Conservation (phyloP, 2,888 invertebrate species). For the Cabera pusaria region DNA sequence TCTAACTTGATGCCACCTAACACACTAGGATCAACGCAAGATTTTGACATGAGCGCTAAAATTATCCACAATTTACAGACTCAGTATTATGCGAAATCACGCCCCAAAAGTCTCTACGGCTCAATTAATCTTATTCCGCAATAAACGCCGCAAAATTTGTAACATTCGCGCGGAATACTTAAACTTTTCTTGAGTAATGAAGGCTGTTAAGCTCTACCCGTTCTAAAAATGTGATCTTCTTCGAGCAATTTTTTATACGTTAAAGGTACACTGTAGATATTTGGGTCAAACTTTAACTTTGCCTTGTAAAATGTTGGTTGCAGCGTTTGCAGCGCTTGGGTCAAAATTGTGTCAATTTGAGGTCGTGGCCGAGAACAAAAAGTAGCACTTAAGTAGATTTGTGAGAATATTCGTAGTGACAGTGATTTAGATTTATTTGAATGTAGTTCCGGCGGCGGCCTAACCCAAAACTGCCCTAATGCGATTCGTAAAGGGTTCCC, state of each 20-base stretch:
- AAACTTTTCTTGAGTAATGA: slow-evolving; percentile 49
- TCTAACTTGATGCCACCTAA: slow-evolving; percentile 2
- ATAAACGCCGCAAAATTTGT: slow-evolving; percentile 47
- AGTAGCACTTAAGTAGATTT: slow-evolving; percentile 22
- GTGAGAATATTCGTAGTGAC: slow-evolving; percentile 33
- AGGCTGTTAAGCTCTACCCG: slow-evolving; percentile 35
- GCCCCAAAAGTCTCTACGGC: slow-evolving; percentile 27
- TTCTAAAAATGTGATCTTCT: slow-evolving; percentile 32
- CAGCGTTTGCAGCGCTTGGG: slow-evolving; percentile 1
- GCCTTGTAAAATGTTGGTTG: neutral
- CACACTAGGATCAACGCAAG: slow-evolving; percentile 1
- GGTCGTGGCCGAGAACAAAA: slow-evolving; percentile 9
- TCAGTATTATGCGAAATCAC: slow-evolving; percentile 35
- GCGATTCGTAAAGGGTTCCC: slow-evolving; percentile 59
- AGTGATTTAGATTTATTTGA: slow-evolving; percentile 68
- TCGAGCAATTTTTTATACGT: slow-evolving; percentile 10
- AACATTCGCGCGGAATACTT: slow-evolving; percentile 39
- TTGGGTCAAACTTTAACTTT: slow-evolving; percentile 2
- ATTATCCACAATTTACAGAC: slow-evolving; percentile 17
- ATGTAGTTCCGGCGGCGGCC: slow-evolving; percentile 49
- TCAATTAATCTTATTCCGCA: slow-evolving; percentile 50
- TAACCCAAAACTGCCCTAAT: slow-evolving; percentile 51
- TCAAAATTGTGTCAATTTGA: slow-evolving; percentile 9
- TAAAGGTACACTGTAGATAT: slow-evolving; percentile 5
- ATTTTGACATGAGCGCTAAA: too few relatives aligned